Conservation (phyloP, 2,888 invertebrate genomes). For the Megaustenia siamemsis region DNA sequence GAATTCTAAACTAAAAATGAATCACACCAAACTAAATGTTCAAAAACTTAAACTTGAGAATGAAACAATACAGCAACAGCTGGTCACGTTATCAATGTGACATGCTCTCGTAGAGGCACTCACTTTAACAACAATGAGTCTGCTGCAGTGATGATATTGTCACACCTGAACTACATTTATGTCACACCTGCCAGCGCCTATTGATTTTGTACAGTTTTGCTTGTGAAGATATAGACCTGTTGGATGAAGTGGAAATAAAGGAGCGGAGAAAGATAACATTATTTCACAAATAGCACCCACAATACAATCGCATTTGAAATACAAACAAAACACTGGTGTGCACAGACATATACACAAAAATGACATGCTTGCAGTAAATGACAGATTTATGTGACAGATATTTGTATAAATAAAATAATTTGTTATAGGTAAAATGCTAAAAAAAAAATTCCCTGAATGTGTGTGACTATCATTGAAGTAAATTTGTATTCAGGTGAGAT, state of each 20-base stretch:
- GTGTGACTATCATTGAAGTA: background rate
- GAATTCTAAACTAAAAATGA: constrained; percentile 24
- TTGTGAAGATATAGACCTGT: constrained; percentile 55
- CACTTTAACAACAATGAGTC: constrained; percentile 42
- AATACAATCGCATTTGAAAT: background rate
- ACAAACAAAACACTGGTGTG: background rate
- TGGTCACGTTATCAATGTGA: constrained; percentile 19
- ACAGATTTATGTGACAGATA: background rate
- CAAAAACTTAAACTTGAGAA: constrained; percentile 37
- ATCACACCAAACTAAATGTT: constrained; percentile 20
- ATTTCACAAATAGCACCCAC: constrained; percentile 1
- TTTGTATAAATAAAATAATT: background rate
- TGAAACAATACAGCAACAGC: constrained; percentile 38
- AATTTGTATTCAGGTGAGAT: background rate
- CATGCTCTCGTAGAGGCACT: constrained; percentile 32
- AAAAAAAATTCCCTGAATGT: background rate
- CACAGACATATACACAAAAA: background rate
- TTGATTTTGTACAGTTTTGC: constrained; percentile 46
- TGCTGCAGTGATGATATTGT: constrained; percentile 30
- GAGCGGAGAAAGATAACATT: background rate
- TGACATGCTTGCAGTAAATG: background rate
- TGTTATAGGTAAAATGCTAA: background rate
- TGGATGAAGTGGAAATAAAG: constrained; percentile 24
- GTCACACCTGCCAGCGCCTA: constrained; percentile 36
- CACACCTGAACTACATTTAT: constrained; percentile 31